Evolutionary conservation across 2,888 invertebrate genomes (phyloP), one percentile per base, ranked within the genome.

Genomic region (Hydroisotoma schaefferi): DNA sequence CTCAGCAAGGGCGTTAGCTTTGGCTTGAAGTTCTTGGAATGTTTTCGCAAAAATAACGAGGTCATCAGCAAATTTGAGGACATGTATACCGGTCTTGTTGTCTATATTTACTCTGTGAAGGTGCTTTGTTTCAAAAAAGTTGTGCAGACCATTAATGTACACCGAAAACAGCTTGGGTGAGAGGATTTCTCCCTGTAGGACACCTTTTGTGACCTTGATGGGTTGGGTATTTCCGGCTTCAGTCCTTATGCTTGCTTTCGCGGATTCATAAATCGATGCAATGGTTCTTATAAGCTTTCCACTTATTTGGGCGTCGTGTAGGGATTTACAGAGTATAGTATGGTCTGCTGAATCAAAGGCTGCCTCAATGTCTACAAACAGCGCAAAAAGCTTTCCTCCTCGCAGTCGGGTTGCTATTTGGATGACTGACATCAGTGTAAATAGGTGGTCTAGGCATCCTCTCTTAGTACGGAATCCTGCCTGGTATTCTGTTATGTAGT

Each of bases 61-160:
- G 28, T 64, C 64, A 22, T 64, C 64, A 0, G 67, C 67, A 38
- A 55, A 64, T 0, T 46, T 12, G 5, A 55, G 33, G 27, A n/a
- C n/a, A 15, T 55, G 55, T 4, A 55, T 18, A 12, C 28, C 25
- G 28, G 15, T 12, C 10, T 33, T 15, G 10, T 10, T 15, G 8
- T 12, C 18, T 44, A 18, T 44, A n/a, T 44, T 44, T 15, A 44
- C 6, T 18, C 8, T 20, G n/a, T n/a, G n/a, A n/a, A n/a, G n/a
- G n/a, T n/a, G n/a, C n/a, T n/a, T n/a, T n/a, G n/a, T n/a, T n/a
- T n/a, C n/a, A n/a, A n/a, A n/a, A n/a, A n/a, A n/a, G n/a, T n/a
- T n/a, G n/a, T n/a, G n/a, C n/a, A n/a, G n/a, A n/a, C n/a, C n/a
- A n/a, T n/a, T n/a, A n/a, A n/a, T n/a, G n/a, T n/a, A n/a, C n/a